Conservation (phyloP, 2,888 invertebrate species). For the Spilarctia lutea region DNA sequence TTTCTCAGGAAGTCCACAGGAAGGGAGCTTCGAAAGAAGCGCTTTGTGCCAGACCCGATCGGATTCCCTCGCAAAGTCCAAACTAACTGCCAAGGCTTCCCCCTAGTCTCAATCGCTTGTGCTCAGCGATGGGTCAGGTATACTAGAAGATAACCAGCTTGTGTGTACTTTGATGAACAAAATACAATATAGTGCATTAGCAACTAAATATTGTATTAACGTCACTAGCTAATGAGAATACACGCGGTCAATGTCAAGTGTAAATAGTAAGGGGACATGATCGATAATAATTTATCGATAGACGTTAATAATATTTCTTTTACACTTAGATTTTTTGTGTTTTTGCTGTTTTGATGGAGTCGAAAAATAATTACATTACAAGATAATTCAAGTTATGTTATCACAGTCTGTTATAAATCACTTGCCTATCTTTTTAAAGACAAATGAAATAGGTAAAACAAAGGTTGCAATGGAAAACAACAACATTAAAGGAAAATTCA, state of each 20-base stretch:
- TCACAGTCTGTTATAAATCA: neutral
- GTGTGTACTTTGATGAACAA: neutral
- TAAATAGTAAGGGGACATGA: slow-evolving; percentile 23
- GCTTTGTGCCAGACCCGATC: no score
- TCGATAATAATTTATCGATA: slow-evolving; percentile 16
- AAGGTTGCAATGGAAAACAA: neutral
- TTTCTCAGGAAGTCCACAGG: no score
- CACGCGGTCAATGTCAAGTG: slow-evolving; percentile 50
- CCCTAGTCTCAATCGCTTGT: no score
- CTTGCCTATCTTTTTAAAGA: neutral
- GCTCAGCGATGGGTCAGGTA: no score
- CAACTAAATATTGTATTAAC: slow-evolving; percentile 29
- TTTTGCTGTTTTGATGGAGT: neutral
- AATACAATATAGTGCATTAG: neutral
- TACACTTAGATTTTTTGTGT: neutral
- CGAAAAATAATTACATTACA: neutral
- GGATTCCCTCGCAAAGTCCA: no score
- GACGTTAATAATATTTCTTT: neutral
- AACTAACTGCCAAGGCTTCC: no score
- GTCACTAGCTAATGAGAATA: slow-evolving; percentile 40
- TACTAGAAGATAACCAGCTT: no score
- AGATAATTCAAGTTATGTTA: neutral
- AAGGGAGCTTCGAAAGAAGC: no score
- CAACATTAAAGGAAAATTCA: no score
- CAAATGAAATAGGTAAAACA: neutral